A percentile compares a stretch with the other conserved stretches of the same genome.
Evolutionary conservation across 2,888 invertebrate species (phyloP).

Genomic region (Margaritifera margaritifera): DNA sequence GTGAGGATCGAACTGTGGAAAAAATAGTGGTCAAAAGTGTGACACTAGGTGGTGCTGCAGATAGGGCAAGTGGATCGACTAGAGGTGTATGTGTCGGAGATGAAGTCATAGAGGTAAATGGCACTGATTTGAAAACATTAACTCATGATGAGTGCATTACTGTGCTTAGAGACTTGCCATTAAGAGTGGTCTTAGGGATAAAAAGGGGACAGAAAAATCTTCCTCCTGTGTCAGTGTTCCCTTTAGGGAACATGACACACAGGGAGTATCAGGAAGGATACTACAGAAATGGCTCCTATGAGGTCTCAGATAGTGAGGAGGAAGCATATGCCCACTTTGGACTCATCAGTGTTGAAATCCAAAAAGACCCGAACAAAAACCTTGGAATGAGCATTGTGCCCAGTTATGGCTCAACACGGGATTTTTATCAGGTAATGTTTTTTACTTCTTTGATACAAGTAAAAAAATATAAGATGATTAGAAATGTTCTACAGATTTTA

Average conservation of each 20-base stretch:
- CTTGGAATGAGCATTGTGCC: conserved; percentile 67
- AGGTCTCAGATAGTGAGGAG: conserved; percentile 44
- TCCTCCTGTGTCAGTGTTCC: conserved; percentile 31
- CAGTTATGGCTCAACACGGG: conserved; percentile 58
- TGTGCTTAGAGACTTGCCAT: conserved; percentile 87
- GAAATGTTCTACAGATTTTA: neutral
- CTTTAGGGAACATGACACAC: conserved; percentile 9
- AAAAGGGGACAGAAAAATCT: conserved; percentile 38
- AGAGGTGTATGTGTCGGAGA: conserved; percentile 84
- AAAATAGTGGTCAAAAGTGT: conserved; percentile 81
- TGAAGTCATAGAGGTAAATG: conserved; percentile 90
- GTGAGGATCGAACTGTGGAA: conserved; percentile 85
- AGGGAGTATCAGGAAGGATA: neutral
- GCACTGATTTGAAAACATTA: conserved; percentile 83
- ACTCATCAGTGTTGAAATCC: conserved; percentile 45
- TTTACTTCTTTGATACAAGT: neutral
- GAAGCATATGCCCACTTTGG: conserved; percentile 46
- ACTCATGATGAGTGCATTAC: conserved; percentile 90
- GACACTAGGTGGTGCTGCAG: conserved; percentile 65
- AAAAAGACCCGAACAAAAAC: conserved; percentile 52
- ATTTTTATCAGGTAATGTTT: conserved; percentile 60
- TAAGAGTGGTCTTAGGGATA: conserved; percentile 57
- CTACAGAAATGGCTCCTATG: neutral
- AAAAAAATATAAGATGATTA: neutral
- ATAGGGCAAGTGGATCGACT: conserved; percentile 56